Evolutionary conservation across 1,140 invertebrate genomes (phyloP).

Genomic region (Heterodera schachtii): DNA sequence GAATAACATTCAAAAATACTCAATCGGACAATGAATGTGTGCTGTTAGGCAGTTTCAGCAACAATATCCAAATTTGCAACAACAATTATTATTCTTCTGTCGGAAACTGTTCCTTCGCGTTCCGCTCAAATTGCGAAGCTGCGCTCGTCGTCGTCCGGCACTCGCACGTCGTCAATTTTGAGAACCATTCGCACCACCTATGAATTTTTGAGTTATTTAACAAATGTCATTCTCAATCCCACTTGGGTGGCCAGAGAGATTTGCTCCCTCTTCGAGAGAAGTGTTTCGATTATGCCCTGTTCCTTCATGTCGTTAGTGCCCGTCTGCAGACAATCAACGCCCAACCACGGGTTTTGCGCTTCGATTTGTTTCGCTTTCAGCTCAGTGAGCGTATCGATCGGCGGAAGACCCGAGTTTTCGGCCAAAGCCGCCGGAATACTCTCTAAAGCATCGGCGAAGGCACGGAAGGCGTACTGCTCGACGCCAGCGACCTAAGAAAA

Average conservation of each 20-base stretch:
- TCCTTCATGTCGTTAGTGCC: slow-evolving; percentile 89
- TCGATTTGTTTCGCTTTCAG: slow-evolving; percentile 84
- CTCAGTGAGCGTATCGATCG: slow-evolving; percentile 88
- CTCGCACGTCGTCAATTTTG: slow-evolving; percentile 97
- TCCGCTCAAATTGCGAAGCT: slow-evolving; percentile 40
- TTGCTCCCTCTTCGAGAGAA: slow-evolving; percentile 96
- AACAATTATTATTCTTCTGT: too few species aligned
- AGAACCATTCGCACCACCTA: slow-evolving; percentile 98
- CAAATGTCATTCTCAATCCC: not conserved
- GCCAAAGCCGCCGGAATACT: slow-evolving; percentile 90
- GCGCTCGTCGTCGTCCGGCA: slow-evolving; percentile 65
- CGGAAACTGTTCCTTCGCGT: not conserved
- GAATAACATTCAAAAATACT: not conserved
- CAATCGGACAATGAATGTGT: not conserved
- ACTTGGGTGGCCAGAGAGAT: slow-evolving; percentile 84
- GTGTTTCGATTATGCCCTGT: slow-evolving; percentile 93
- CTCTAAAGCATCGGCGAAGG: slow-evolving; percentile 93
- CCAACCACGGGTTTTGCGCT: slow-evolving; percentile 83
- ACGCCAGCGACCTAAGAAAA: slow-evolving; percentile 77
- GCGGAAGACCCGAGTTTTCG: slow-evolving; percentile 90
- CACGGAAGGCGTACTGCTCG: slow-evolving; percentile 95
- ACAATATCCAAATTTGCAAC: not conserved
- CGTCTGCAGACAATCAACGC: slow-evolving; percentile 89
- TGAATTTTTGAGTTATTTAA: slow-evolving; percentile 21
- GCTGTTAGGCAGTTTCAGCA: not conserved